Evolutionary conservation across 2,888 invertebrate genomes (phyloP).

Genomic region (Stegana nigrithorax): DNA sequence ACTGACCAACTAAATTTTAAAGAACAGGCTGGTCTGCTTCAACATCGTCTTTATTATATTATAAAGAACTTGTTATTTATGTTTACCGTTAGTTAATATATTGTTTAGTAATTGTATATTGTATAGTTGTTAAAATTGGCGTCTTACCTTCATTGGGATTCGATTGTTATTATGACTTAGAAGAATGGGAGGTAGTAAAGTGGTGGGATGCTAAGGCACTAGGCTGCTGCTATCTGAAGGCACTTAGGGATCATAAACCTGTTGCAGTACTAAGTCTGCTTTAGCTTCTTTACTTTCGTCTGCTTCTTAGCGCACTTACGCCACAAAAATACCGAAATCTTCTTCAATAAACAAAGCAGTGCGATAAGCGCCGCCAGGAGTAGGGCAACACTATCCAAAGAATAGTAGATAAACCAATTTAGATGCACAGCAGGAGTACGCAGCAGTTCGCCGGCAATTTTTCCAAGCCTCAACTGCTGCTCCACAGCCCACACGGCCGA

Average conservation of each 20-base stretch:
- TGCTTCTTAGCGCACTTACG: not conserved
- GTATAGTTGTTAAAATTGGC: too few species aligned
- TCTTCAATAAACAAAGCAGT: not conserved
- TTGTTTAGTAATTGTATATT: not conserved
- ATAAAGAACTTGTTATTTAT: not conserved
- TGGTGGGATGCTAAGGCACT: too few species aligned
- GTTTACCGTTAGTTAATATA: not conserved
- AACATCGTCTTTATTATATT: not conserved
- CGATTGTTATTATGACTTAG: too few species aligned
- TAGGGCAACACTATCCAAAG: slow-evolving; percentile 56
- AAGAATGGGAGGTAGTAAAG: too few species aligned
- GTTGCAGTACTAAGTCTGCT: not conserved
- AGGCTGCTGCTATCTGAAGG: too few species aligned
- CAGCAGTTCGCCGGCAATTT: slow-evolving; percentile 43
- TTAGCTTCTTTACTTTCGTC: not conserved
- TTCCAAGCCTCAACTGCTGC: slow-evolving; percentile 68
- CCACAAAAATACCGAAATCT: not conserved
- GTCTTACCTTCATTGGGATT: too few species aligned
- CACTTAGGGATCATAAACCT: not conserved
- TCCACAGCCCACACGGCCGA: slow-evolving; percentile 74
- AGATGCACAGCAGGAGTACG: slow-evolving; percentile 59
- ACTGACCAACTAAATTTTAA: too few species aligned
- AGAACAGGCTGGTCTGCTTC: too few species aligned
- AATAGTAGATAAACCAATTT: slow-evolving; percentile 64
- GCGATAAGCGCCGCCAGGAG: slow-evolving; percentile 24